Evolutionary conservation across 2,888 invertebrate genomes (phyloP).

Genomic region (Deilephila porcellus): DNA sequence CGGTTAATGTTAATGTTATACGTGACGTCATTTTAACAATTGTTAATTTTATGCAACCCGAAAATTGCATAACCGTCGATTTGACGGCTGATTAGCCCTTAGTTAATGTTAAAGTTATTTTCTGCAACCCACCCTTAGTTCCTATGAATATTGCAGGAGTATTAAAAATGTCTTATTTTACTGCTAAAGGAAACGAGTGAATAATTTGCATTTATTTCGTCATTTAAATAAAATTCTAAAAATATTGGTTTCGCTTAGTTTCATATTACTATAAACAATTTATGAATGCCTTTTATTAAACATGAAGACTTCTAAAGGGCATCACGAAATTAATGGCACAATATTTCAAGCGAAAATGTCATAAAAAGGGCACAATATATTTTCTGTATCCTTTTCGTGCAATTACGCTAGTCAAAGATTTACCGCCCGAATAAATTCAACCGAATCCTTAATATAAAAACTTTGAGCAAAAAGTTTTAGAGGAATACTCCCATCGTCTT

Average conservation of each 20-base stretch:
- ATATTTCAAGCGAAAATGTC: not conserved
- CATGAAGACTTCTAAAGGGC: not conserved
- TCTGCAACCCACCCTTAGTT: too few species aligned
- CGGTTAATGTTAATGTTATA: too few species aligned
- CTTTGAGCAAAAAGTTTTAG: slow-evolving; percentile 27
- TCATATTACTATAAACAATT: not conserved
- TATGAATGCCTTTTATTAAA: not conserved
- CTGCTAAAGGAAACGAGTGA: too few species aligned
- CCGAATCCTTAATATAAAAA: slow-evolving; percentile 31
- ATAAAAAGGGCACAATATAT: not conserved
- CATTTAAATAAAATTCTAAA: not conserved
- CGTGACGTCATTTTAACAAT: too few species aligned
- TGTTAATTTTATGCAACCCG: too few species aligned
- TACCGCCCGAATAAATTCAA: slow-evolving; percentile 28
- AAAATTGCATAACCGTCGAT: too few species aligned
- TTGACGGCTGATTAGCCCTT: too few species aligned
- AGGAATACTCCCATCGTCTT: slow-evolving; percentile 10
- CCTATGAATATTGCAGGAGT: not conserved
- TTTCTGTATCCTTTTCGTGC: slow-evolving; percentile 6
- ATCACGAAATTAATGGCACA: not conserved
- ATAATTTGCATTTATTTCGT: not conserved
- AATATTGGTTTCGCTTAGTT: not conserved
- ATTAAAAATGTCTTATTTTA: too few species aligned
- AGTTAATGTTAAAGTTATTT: too few species aligned
- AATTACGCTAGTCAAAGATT: slow-evolving; percentile 18